These are phyloP conservation scores for Channallabes apus DNA, from an alignment of 2,797 vertebrate genomes.

Conservation along the genomic window DNA sequence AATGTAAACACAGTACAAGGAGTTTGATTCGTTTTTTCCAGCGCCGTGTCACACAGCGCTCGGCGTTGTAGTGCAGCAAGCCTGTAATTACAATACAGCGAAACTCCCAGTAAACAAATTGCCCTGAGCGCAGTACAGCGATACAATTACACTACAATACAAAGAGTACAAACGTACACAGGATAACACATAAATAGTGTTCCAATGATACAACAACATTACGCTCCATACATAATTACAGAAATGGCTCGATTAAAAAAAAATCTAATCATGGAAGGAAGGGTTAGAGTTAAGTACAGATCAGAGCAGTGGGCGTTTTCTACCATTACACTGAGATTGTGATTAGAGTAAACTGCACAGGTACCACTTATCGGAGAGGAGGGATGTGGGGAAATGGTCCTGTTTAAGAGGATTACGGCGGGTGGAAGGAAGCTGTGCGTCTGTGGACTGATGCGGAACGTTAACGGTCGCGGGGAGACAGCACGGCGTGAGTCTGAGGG, in stretches of 20 bases:
- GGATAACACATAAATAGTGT: too few species aligned
- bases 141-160: not conserved
- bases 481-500: not conserved
- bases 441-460: not conserved
- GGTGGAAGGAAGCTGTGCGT: not conserved
- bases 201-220: not conserved
- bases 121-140: not conserved
- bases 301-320: not conserved
- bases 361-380: not conserved
- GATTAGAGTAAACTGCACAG: not conserved
- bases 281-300: not conserved
- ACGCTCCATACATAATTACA: constrained; percentile 5
- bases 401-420: not conserved
- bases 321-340: not conserved
- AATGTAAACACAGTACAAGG: not conserved
- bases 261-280: not conserved
- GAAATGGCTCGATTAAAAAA: not conserved
- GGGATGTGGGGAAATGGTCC: not conserved
- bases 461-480: not conserved
- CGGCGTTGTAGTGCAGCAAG: too few species aligned
- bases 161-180: not conserved
- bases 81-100: not conserved
- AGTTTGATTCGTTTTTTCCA: not conserved
- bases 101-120: not conserved
- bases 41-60: not conserved